Conservation (phyloP, 2,113 vertebrate genomes). For the Sus scrofa region T2T-Sscrofa CM000813.6:134184001-134184500, state of each 20-base stretch:
- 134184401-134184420: not conserved
- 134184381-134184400: conserved; percentile 61
- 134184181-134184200: not conserved
- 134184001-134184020: too few species aligned
- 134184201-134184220: not conserved
- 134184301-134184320: conserved; percentile 31
- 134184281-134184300: not conserved
- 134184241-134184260: not conserved
- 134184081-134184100: not conserved
- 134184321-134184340: conserved; percentile 27
- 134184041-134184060: not conserved
- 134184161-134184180: not conserved
- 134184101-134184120: too few species aligned
- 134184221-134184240: not conserved
- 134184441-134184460: too few species aligned
- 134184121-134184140: not conserved
- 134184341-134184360: conserved; percentile 42
- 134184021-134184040: not conserved
- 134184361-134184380: conserved; percentile 27
- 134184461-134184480: too few species aligned
- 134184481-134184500: too few species aligned
- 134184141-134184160: not conserved
- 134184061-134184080: not conserved
- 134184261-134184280: not conserved
- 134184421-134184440: too few species aligned